Conservation (phyloP, 2,888 invertebrate genomes). For the Podabrus alpinus region DNA sequence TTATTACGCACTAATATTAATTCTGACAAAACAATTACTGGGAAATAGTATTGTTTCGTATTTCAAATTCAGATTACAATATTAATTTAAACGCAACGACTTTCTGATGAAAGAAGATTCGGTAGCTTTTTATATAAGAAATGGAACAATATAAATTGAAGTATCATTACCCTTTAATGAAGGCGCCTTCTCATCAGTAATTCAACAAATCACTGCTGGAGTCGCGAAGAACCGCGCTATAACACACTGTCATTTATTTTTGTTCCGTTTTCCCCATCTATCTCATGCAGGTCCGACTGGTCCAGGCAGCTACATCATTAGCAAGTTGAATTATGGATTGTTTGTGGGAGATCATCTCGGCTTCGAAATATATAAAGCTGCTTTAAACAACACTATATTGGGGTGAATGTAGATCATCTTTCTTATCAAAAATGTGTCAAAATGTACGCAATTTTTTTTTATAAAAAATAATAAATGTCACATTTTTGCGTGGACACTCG, state of each 20-base stretch:
- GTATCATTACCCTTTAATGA: conserved; percentile 54
- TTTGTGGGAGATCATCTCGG: conserved; percentile 46
- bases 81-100: neutral
- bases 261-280: conserved; percentile 47
- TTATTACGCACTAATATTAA: conserved; percentile 24
- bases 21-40: conserved; percentile 26
- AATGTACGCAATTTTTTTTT: neutral
- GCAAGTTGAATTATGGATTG: conserved; percentile 56
- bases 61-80: neutral
- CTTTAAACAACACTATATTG: conserved; percentile 22
- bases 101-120: neutral
- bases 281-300: conserved; percentile 53
- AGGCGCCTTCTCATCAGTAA: conserved; percentile 52
- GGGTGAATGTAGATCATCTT: conserved; percentile 4
- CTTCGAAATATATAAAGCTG: conserved; percentile 46
- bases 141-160: conserved; percentile 51
- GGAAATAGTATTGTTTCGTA: conserved; percentile 6
- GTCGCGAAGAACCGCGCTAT: conserved; percentile 36
- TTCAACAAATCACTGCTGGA: conserved; percentile 45
- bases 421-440: conserved; percentile 23
- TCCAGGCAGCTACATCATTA: conserved; percentile 54
- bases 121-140: conserved; percentile 34
- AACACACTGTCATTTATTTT: conserved; percentile 52
- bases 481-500: neutral
- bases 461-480: neutral